These are phyloP conservation scores for Tetraneura akinire DNA, from an alignment of 1,140 invertebrate genomes.

Conservation along the genomic window DNA sequence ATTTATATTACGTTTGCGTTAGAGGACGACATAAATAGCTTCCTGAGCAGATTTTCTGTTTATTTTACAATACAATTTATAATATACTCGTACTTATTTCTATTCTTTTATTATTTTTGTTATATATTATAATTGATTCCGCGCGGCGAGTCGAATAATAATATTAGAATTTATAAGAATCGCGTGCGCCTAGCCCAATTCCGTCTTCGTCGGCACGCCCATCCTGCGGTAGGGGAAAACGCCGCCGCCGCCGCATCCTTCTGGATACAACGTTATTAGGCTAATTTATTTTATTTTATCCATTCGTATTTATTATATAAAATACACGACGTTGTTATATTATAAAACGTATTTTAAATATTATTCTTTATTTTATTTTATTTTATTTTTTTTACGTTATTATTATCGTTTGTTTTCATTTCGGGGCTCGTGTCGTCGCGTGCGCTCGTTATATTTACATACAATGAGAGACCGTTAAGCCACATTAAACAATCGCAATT, in stretches of 20 bases:
- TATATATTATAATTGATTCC: no score
- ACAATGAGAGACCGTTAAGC: slow-evolving; percentile 41
- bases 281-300: slow-evolving; percentile 25
- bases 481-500: slow-evolving; percentile 45
- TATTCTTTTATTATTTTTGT: no score
- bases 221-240: slow-evolving; percentile 43
- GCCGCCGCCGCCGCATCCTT: slow-evolving; percentile 12
- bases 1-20: no score
- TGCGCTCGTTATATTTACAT: slow-evolving; percentile 30
- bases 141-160: slow-evolving; percentile 10
- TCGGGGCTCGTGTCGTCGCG: slow-evolving; percentile 33
- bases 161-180: slow-evolving; percentile 13
- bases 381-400: slow-evolving; percentile 29
- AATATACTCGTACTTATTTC: no score
- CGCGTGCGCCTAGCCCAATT: slow-evolving; percentile 48
- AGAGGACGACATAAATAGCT: neutral
- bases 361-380: neutral
- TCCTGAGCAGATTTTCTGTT: slow-evolving; percentile 16
- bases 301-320: neutral
- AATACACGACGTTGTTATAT: slow-evolving; percentile 1
- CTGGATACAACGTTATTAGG: slow-evolving; percentile 35
- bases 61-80: no score
- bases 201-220: slow-evolving; percentile 39
- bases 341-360: neutral
- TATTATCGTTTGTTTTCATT: slow-evolving; percentile 47